Evolutionary conservation across 2,113 vertebrate genomes (phyloP).

Genomic region (Entomyzon cyanotis): DNA sequence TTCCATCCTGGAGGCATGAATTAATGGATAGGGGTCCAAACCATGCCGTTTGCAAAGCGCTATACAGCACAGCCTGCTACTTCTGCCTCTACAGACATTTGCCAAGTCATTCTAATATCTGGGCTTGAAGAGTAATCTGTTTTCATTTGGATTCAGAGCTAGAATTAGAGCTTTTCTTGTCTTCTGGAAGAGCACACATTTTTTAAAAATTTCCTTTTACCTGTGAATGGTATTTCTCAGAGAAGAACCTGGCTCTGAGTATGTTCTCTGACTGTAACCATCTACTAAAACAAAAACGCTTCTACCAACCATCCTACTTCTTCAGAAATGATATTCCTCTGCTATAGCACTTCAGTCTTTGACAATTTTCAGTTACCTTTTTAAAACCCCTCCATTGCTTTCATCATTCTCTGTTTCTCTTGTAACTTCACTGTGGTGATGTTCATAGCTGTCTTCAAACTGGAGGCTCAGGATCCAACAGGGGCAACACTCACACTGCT

Average conservation of each 20-base stretch:
- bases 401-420: accelerated
- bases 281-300: neutral
- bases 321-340: neutral
- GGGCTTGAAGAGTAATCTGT: neutral
- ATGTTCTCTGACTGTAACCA: neutral
- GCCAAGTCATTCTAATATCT: neutral
- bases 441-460: neutral
- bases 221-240: neutral
- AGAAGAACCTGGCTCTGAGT: neutral
- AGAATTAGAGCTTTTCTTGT: neutral
- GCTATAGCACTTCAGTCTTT: neutral
- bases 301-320: neutral
- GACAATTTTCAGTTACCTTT: neutral
- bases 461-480: neutral
- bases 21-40: accelerated
- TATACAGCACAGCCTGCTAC: neutral
- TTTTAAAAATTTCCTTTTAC: neutral
- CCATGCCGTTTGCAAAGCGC: neutral
- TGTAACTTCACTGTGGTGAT: neutral
- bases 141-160: neutral
- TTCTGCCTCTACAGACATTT: neutral
- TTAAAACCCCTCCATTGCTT: neutral
- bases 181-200: neutral
- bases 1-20: neutral
- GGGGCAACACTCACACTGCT: neutral